phyloP scores from a whole-genome alignment of 2,888 invertebrate species.

The Xanthorhoe spadicearia region DNA sequence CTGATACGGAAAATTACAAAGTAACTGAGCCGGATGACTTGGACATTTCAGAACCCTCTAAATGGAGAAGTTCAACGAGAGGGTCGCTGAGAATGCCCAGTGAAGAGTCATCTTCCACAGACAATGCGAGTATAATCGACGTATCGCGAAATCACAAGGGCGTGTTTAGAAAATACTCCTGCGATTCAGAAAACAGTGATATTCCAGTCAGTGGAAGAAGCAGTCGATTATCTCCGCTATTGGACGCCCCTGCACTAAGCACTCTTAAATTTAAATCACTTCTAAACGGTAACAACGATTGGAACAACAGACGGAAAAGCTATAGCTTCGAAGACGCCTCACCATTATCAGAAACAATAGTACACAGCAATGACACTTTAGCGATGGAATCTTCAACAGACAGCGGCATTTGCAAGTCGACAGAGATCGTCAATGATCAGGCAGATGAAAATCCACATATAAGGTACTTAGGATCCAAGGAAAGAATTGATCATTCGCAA shows the following conservation, averaged over 20 bases:
- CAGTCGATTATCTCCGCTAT: constrained; percentile 65
- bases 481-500: constrained; percentile 53
- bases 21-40: constrained; percentile 84
- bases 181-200: constrained; percentile 71
- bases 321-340: constrained; percentile 87
- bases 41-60: constrained; percentile 83
- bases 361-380: constrained; percentile 74
- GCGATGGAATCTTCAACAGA: constrained; percentile 91
- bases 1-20: constrained; percentile 72
- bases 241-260: constrained; percentile 72
- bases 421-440: constrained; percentile 85
- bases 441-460: constrained; percentile 53
- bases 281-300: constrained; percentile 81
- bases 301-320: constrained; percentile 90
- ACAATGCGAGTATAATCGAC: constrained; percentile 78
- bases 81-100: constrained; percentile 88
- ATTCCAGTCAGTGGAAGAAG: constrained; percentile 58
- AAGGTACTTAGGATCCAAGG: constrained; percentile 51
- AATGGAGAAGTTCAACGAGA: constrained; percentile 88
- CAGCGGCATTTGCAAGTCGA: constrained; percentile 90
- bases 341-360: constrained; percentile 64
- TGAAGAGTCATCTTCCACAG: constrained; percentile 79
- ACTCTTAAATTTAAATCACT: constrained; percentile 77
- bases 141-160: constrained; percentile 63
- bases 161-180: constrained; percentile 66